Conservation (phyloP, 2,888 invertebrate genomes). For the Acleris cristana region DNA sequence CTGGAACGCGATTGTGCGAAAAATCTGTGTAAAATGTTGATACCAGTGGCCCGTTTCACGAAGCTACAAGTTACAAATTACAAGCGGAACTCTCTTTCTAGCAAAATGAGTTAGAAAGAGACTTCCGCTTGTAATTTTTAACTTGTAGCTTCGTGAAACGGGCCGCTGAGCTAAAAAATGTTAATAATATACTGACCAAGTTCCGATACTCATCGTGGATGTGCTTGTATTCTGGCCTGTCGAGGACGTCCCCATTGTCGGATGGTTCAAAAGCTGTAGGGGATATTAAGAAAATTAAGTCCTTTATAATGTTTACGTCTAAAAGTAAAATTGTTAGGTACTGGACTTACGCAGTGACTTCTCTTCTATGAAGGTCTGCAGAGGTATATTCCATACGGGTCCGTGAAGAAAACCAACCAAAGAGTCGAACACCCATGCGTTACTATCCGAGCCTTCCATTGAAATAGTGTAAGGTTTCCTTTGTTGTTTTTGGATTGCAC, state of each 20-base stretch:
- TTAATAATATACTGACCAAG: slow-evolving; percentile 83
- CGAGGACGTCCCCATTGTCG: slow-evolving; percentile 84
- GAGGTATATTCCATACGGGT: slow-evolving; percentile 95
- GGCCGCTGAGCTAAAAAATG: too few species aligned
- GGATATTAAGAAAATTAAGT: neutral
- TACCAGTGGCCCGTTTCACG: too few species aligned
- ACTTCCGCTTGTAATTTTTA: too few species aligned
- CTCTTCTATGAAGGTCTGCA: slow-evolving; percentile 96
- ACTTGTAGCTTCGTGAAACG: too few species aligned
- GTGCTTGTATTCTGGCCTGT: slow-evolving; percentile 89
- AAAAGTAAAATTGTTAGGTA: slow-evolving; percentile 7
- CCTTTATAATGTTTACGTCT: neutral
- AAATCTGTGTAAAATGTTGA: too few species aligned
- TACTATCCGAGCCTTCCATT: slow-evolving; percentile 83
- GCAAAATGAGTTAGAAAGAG: too few species aligned
- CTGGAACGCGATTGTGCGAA: too few species aligned
- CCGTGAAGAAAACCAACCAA: slow-evolving; percentile 95
- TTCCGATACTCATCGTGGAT: slow-evolving; percentile 94
- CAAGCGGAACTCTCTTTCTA: too few species aligned
- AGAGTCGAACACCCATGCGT: slow-evolving; percentile 96
- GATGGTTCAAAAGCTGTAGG: slow-evolving; percentile 93
- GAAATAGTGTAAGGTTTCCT: slow-evolving; percentile 4
- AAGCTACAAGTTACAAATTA: too few species aligned
- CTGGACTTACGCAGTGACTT: slow-evolving; percentile 92
- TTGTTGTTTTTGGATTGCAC: neutral